phyloP scores from a whole-genome alignment of 2,797 vertebrate species.

The Adelosebastes latens region DNA sequence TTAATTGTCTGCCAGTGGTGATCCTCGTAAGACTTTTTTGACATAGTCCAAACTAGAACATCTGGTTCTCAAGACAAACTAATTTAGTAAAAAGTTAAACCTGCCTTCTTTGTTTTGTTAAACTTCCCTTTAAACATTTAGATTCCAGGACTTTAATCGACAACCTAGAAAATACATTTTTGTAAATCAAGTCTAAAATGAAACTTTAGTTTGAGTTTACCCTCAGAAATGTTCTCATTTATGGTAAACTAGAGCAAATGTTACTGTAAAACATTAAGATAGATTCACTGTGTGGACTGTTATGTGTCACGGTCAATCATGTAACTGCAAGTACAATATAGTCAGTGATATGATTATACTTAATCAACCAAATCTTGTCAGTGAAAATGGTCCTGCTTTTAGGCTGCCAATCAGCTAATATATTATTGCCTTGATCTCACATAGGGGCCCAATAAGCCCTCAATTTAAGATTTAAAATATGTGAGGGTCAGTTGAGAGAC shows the following conservation, averaged over 20 bases:
- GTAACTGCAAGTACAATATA: background rate
- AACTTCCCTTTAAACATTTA: background rate
- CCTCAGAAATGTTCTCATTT: background rate
- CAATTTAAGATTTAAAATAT: conserved; percentile 16
- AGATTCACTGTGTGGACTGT: background rate
- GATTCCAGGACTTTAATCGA: background rate
- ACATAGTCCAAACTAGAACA: background rate
- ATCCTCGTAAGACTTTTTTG: background rate
- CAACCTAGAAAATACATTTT: background rate
- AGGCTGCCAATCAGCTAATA: conserved; percentile 10
- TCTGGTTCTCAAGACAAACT: background rate
- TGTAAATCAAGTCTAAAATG: background rate
- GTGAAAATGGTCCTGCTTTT: conserved; percentile 16
- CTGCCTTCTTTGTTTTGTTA: background rate
- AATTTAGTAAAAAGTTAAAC: background rate
- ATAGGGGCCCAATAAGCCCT: background rate
- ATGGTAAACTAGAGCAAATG: background rate
- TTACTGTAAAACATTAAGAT: background rate
- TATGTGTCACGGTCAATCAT: background rate
- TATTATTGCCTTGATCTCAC: background rate
- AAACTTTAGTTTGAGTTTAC: background rate
- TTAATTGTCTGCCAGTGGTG: background rate
- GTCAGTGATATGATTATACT: conserved; percentile 4
- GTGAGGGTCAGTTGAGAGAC: background rate
- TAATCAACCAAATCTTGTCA: background rate